A percentile compares a stretch with the other conserved stretches of the same genome.
Evolutionary conservation across 30 jellyfish, hydroid and myxozoan genomes (phyloP).

Genomic region (Cassiopea xamachana): DNA sequence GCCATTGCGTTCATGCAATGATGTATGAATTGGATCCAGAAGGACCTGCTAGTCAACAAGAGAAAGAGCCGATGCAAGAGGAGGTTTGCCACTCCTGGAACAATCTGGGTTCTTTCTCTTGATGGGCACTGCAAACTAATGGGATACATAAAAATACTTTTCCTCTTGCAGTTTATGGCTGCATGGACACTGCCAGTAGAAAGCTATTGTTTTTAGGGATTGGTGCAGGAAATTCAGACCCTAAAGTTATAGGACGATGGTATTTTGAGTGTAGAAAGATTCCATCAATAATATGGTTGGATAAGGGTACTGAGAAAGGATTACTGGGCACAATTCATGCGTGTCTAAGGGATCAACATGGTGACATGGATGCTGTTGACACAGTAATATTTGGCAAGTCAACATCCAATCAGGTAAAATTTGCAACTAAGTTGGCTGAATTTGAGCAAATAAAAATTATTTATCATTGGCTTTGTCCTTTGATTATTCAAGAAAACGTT

Average conservation of each 20-base stretch:
- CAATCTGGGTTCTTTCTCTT: conserved; percentile 42
- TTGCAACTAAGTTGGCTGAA: background rate
- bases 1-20: conserved; percentile 38
- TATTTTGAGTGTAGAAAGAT: conserved; percentile 50
- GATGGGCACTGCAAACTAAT: conserved; percentile 81
- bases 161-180: conserved; percentile 77
- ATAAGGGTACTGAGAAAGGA: conserved; percentile 73
- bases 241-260: conserved; percentile 63
- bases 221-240: conserved; percentile 51
- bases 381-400: conserved; percentile 72
- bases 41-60: conserved; percentile 30
- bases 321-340: conserved; percentile 64
- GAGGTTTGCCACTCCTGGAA: conserved; percentile 39
- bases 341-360: conserved; percentile 28
- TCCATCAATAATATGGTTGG: conserved; percentile 31
- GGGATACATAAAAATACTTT: conserved; percentile 74
- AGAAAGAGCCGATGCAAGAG: conserved; percentile 15
- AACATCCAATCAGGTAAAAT: conserved; percentile 61
- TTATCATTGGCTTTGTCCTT: background rate
- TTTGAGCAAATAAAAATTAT: background rate
- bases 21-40: conserved; percentile 38
- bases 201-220: conserved; percentile 36
- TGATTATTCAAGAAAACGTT: background rate
- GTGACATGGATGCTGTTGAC: conserved; percentile 44
- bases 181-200: conserved; percentile 71